Evolutionary conservation across 2,888 invertebrate genomes (phyloP).

Genomic region (Vesta saturnalis): DNA sequence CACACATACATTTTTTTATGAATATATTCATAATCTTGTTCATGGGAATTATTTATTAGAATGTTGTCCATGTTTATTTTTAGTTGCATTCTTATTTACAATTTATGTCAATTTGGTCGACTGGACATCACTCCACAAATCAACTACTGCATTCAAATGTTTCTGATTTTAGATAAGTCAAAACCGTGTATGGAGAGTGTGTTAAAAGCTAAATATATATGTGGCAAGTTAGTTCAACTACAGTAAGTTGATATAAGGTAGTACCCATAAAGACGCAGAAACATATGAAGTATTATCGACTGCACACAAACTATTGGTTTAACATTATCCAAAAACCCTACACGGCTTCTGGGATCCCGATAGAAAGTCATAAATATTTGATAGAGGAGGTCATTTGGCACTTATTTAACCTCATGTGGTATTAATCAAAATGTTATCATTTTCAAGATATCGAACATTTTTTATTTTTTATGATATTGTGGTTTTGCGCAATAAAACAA

Average conservation of each 20-base stretch:
- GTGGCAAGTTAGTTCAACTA: slow-evolving; percentile 27
- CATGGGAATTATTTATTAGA: slow-evolving; percentile 17
- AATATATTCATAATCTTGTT: slow-evolving; percentile 22
- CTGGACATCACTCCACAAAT: slow-evolving; percentile 44
- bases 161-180: slow-evolving; percentile 41
- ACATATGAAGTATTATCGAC: too few relatives aligned
- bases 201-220: slow-evolving; percentile 41
- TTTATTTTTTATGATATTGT: too few relatives aligned
- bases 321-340: too few relatives aligned
- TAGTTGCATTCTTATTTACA: slow-evolving; percentile 18
- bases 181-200: slow-evolving; percentile 41
- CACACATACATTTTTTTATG: neutral
- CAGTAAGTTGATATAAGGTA: slow-evolving; percentile 11
- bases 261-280: too few relatives aligned
- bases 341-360: too few relatives aligned
- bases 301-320: too few relatives aligned
- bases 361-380: too few relatives aligned
- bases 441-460: too few relatives aligned
- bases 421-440: too few relatives aligned
- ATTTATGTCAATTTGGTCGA: slow-evolving; percentile 30
- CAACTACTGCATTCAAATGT: slow-evolving; percentile 39
- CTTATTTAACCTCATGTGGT: too few relatives aligned
- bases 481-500: too few relatives aligned
- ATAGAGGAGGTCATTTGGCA: too few relatives aligned
- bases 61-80: neutral